Evolutionary conservation across 2,888 invertebrate species (phyloP).

Genomic region (Ichneumoninae sp.): DNA sequence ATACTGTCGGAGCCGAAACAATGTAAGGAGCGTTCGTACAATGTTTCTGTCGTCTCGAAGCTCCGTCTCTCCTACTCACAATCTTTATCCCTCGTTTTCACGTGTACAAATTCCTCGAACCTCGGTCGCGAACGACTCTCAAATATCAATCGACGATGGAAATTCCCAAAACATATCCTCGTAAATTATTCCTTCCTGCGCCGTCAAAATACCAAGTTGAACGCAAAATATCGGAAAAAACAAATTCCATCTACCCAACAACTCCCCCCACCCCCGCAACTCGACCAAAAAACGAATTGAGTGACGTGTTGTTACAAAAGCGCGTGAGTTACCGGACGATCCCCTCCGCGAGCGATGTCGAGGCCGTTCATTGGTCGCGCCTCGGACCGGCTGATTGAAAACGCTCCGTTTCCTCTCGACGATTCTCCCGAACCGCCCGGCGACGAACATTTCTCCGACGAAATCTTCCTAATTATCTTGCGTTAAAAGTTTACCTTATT

Average conservation of each 20-base stretch:
- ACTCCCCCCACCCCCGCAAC: neutral
- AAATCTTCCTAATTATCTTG: too few relatives aligned
- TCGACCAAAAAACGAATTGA: slow-evolving; percentile 3
- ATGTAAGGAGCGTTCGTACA: neutral
- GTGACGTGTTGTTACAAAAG: slow-evolving; percentile 10
- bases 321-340: neutral
- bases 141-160: neutral
- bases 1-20: neutral
- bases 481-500: neutral
- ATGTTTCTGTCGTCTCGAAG: neutral
- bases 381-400: slow-evolving; percentile 4
- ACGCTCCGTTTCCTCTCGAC: neutral
- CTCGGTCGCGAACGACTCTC: neutral
- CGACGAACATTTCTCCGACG: too few relatives aligned
- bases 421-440: neutral
- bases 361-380: neutral
- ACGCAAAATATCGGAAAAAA: slow-evolving; percentile 6
- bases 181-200: neutral
- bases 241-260: slow-evolving; percentile 9
- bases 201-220: neutral
- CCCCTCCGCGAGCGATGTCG: neutral
- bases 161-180: neutral
- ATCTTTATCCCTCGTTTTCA: slow-evolving; percentile 18
- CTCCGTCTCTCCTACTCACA: neutral
- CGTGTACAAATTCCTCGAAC: neutral